Percentiles rank a stretch among this genome's conserved stretches.
These are phyloP conservation scores for Crematogaster levior DNA, from an alignment of 2,888 invertebrate genomes.

Conservation along the genomic window DNA sequence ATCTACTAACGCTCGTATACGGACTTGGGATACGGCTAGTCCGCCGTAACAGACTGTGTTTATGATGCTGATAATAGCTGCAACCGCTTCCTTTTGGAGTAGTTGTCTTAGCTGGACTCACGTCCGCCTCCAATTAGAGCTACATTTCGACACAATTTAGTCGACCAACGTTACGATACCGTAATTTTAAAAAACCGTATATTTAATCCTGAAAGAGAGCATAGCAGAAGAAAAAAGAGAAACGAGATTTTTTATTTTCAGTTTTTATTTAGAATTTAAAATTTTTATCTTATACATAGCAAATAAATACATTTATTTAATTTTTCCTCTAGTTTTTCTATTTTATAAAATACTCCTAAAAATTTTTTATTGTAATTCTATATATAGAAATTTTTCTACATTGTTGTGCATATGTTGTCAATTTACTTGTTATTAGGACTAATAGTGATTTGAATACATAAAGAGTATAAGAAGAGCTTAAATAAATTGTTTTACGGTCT, in stretches of 20 bases:
- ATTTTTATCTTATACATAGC: not conserved
- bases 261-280: not conserved
- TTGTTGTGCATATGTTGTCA: not conserved
- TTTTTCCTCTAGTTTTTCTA: not conserved
- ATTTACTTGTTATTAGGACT: not conserved
- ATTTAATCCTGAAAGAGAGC: conserved; percentile 10
- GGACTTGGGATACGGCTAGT: conserved; percentile 43
- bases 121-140: conserved; percentile 54
- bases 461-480: not conserved
- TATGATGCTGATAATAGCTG: conserved; percentile 53
- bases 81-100: conserved; percentile 46
- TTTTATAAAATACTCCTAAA: not conserved
- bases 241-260: not conserved
- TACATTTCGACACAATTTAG: conserved; percentile 30
- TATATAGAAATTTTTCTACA: not conserved
- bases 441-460: conserved; percentile 14
- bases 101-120: conserved; percentile 16
- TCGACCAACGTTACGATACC: not conserved
- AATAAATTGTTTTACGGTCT: not conserved
- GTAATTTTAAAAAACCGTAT: too few species aligned
- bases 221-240: not conserved
- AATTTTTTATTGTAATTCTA: not conserved
- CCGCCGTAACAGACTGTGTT: conserved; percentile 46
- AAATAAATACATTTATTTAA: not conserved
- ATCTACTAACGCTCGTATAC: conserved; percentile 47